Base-by-base conservation (phyloP, 2,797 vertebrate species). In the Rachycentron canadum region DNA sequence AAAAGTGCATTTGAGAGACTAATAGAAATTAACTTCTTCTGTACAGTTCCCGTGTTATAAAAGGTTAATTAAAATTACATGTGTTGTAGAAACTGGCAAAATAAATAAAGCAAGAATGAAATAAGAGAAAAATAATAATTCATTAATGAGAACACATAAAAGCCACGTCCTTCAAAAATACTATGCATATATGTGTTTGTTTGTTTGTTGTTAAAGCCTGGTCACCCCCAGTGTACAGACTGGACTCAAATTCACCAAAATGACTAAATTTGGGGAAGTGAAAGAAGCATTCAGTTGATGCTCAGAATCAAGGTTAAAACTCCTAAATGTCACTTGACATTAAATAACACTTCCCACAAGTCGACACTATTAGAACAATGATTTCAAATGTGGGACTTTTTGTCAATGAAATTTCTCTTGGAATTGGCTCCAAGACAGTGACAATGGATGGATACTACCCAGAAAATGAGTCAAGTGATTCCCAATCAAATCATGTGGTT, bases 251-350 rank as follows among this genome's bases (percentile, higher is more conserved):
- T 78, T 59, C 55, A 85, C 69, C 52, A 64, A 71, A 75, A 77
- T 69, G 85, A 11, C 14, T 65, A 5, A 45, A 65, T 68, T 65
- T 83, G 45, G 38, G 77, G 88, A 91, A 88, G 76, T 83, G 76
- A 89, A 73, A 90, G 28, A 50, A 69, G 56, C 49, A 64, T 59
- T 78, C 10, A 81, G 70, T 47, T 13, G 26, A 79, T 40, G 65
- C 28, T 45, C 64, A 81, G 8, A 69, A 86, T 81, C 70, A 63
- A 81, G 66, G 21, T 23, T 58, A 41, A 72, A 75, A 28, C 41
- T 9, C 60, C 10, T 45, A 49, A 72, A 73, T 76, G 32, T 26
- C 17, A 36, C 32, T 32, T 32, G 32, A 32, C 32, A 32, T 7
- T 32, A 25, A 28, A 12, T 30, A 50, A 41, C 34, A 67, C 73